Evolutionary conservation across 2,113 vertebrate genomes (phyloP).

Genomic region (Formicarius rufipectus): DNA sequence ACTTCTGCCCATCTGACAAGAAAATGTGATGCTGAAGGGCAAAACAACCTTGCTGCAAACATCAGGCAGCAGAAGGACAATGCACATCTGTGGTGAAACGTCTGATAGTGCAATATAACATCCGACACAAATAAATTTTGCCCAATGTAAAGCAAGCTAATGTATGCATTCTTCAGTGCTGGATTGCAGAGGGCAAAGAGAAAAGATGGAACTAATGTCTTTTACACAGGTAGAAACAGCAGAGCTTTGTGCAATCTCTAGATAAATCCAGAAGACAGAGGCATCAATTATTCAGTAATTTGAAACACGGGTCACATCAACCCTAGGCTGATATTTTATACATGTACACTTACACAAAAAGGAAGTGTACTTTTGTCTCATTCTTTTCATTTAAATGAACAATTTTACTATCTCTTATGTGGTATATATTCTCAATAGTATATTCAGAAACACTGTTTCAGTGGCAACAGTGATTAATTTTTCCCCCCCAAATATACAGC

Average conservation of each 20-base stretch:
- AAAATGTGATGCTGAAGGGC: neutral
- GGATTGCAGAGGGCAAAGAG: neutral
- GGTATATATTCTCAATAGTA: neutral
- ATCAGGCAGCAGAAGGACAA: neutral
- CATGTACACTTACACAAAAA: neutral
- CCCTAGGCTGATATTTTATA: neutral
- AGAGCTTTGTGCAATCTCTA: neutral
- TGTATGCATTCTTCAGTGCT: neutral
- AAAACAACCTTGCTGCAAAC: neutral
- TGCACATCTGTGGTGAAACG: neutral
- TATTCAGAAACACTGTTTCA: neutral
- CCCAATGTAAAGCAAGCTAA: neutral
- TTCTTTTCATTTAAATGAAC: neutral
- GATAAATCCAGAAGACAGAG: neutral
- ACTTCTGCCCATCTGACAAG: neutral
- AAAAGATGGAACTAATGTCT: neutral
- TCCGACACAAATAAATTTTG: neutral
- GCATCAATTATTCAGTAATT: neutral
- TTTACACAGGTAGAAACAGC: neutral
- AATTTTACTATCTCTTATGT: neutral
- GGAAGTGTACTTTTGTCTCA: neutral
- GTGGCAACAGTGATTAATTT: neutral
- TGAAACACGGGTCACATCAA: neutral
- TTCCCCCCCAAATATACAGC: neutral
- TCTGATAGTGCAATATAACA: neutral